Evolutionary conservation across 2,113 vertebrate genomes (phyloP).

Genomic region (Cyphotilapia sp.): DNA sequence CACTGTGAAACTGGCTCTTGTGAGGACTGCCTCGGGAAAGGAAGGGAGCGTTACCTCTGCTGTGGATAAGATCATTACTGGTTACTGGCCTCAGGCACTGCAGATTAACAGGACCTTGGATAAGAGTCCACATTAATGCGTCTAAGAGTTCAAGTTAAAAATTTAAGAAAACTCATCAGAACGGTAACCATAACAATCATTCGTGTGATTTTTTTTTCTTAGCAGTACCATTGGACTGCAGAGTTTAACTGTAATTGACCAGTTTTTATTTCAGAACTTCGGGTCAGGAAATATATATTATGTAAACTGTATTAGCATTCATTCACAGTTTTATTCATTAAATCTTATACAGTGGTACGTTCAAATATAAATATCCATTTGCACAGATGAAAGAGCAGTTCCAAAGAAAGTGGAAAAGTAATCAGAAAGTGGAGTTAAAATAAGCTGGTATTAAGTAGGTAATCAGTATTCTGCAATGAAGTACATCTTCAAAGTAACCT

Average conservation of each 20-base stretch:
- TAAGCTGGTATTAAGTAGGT: constrained; percentile 43
- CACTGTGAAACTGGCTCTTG: background rate
- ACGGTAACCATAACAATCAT: background rate
- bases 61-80: background rate
- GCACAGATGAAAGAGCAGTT: background rate
- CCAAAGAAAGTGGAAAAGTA: constrained; percentile 17
- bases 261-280: background rate
- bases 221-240: background rate
- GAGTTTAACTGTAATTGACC: background rate
- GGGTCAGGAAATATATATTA: background rate
- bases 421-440: constrained; percentile 34
- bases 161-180: background rate
- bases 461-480: constrained; percentile 62
- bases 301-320: background rate
- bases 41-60: background rate
- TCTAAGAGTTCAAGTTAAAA: background rate
- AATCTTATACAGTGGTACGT: background rate
- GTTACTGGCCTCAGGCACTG: background rate
- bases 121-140: background rate
- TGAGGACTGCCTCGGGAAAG: background rate
- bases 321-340: background rate
- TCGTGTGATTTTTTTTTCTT: background rate
- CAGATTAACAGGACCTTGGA: background rate
- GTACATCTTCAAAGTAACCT: constrained; percentile 59
- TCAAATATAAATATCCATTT: background rate